Conservation (phyloP, 2,888 invertebrate species). For the Platycheirus albimanus region DNA sequence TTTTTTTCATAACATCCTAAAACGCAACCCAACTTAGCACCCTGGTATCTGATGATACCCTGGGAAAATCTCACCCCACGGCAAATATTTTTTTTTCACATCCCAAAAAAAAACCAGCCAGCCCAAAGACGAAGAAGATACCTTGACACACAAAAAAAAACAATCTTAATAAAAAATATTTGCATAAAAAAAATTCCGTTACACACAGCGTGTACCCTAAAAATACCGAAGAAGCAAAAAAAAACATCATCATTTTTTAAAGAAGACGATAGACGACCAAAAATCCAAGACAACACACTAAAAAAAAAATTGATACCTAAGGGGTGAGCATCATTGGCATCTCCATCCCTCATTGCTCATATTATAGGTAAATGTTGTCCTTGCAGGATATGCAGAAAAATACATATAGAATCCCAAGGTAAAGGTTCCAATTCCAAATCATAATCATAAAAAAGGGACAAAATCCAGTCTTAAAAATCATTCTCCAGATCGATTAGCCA, state of each 20-base stretch:
- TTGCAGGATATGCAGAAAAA: slow-evolving; percentile 21
- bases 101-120: slow-evolving; percentile 31
- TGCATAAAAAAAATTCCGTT: slow-evolving; percentile 83
- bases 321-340: slow-evolving; percentile 58
- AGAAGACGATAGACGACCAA: slow-evolving; percentile 39
- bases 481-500: slow-evolving; percentile 69
- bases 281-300: neutral
- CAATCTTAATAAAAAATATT: slow-evolving; percentile 79
- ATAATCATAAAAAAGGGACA: slow-evolving; percentile 74
- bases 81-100: slow-evolving; percentile 73
- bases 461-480: slow-evolving; percentile 69
- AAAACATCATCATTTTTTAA: slow-evolving; percentile 50
- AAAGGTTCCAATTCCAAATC: slow-evolving; percentile 58
- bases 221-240: slow-evolving; percentile 41
- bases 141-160: slow-evolving; percentile 74
- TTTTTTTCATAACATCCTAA: slow-evolving; percentile 72
- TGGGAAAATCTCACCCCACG: slow-evolving; percentile 82
- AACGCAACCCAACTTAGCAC: slow-evolving; percentile 68
- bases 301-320: slow-evolving; percentile 63
- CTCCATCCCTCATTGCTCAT: slow-evolving; percentile 56
- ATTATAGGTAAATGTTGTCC: slow-evolving; percentile 52
- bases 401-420: slow-evolving; percentile 36
- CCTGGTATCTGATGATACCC: slow-evolving; percentile 76
- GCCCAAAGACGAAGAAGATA: slow-evolving; percentile 59
- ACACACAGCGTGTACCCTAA: slow-evolving; percentile 75